A percentile compares a stretch with the other conserved stretches of the same genome.
These are phyloP conservation scores for Prunella fulvescens DNA, from an alignment of 2,113 vertebrate species.

Conservation along the genomic window DNA sequence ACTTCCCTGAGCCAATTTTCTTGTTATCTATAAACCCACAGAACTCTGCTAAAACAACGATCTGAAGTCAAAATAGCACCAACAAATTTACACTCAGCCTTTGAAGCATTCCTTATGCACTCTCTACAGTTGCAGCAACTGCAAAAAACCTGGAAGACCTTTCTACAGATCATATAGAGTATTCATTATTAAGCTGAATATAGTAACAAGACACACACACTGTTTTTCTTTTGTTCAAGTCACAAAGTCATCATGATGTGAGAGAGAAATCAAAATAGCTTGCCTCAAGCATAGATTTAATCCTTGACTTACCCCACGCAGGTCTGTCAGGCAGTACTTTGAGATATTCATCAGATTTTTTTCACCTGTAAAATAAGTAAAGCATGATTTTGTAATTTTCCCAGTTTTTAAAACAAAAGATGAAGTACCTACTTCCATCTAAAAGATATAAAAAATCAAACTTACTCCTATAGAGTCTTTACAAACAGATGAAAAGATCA, in stretches of 20 bases:
- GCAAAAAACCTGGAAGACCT: not conserved
- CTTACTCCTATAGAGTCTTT: not conserved
- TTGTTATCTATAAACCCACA: not conserved
- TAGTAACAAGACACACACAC: not conserved
- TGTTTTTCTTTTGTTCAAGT: not conserved
- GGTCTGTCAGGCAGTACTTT: not conserved
- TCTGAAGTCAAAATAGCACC: not conserved
- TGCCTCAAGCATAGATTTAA: not conserved
- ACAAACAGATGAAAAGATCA: not conserved
- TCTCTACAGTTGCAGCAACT: not conserved
- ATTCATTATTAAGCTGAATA: not conserved
- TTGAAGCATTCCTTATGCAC: not conserved
- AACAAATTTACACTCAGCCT: not conserved
- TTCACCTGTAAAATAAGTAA: not conserved
- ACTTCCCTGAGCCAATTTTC: not conserved
- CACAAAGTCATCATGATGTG: not conserved
- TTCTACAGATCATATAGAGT: not conserved
- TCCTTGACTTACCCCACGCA: not conserved
- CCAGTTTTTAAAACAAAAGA: not conserved
- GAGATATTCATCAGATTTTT: not conserved
- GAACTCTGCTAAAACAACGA: not conserved
- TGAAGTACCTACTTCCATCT: not conserved
- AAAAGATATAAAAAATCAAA: accelerated
- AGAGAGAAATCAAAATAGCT: not conserved
- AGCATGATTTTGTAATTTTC: not conserved